Conservation (phyloP, 2,888 invertebrate genomes). For the Tenthredo mesomela region DNA sequence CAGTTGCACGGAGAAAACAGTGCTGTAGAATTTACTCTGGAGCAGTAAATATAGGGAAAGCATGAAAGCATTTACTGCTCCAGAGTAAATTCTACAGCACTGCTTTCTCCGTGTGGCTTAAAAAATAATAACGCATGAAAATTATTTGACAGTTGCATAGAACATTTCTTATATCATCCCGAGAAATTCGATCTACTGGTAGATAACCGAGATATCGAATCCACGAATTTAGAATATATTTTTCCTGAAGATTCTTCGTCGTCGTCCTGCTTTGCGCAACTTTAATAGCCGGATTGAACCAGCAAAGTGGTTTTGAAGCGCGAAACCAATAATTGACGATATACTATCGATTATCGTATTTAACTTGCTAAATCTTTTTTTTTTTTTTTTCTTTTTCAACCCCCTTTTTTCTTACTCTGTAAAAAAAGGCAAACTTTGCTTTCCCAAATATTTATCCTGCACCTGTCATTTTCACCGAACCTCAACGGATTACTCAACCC, state of each 20-base stretch:
- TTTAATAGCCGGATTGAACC: not conserved
- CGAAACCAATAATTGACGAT: not conserved
- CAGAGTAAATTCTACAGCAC: no score
- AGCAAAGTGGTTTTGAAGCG: not conserved
- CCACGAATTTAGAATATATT: no score
- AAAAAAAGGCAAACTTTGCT: slow-evolving; percentile 2
- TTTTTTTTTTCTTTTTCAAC: not conserved
- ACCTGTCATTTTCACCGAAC: slow-evolving; percentile 42
- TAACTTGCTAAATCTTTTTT: not conserved
- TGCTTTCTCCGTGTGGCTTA: no score
- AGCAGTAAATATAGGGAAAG: no score
- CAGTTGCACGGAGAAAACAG: no score
- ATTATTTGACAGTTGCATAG: no score
- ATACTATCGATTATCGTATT: not conserved
- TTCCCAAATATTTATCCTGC: slow-evolving; percentile 33
- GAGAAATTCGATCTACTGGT: slow-evolving; percentile 1
- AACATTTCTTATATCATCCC: not conserved
- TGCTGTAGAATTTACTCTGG: no score
- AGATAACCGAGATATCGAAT: no score
- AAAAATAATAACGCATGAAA: not conserved
- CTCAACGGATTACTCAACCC: slow-evolving; percentile 29
- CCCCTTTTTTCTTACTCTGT: not conserved
- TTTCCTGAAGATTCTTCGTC: not conserved
- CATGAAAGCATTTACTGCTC: no score
- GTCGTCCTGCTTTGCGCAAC: not conserved